phyloP scores from a whole-genome alignment of 2,113 vertebrate species.

The Campylomormyrus tamandua region DNA sequence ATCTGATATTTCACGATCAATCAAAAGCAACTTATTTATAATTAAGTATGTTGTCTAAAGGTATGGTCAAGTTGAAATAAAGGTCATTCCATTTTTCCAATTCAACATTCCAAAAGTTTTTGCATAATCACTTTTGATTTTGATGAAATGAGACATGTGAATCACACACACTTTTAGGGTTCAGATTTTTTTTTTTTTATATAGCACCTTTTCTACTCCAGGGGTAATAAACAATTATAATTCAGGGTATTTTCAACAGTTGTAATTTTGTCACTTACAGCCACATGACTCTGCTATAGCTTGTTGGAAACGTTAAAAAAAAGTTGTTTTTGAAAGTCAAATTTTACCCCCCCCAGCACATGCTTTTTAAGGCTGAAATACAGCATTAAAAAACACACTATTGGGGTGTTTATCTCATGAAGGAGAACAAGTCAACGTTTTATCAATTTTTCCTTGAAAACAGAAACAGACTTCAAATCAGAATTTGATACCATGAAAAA shows the following conservation, averaged over 20 bases:
- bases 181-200: too few species aligned
- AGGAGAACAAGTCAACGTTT: neutral
- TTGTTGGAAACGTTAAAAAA: neutral
- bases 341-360: neutral
- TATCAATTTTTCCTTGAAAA: neutral
- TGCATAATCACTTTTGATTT: neutral
- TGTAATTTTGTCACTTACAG: neutral
- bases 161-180: neutral
- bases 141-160: too few species aligned
- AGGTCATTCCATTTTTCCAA: neutral
- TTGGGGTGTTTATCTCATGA: neutral
- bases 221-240: neutral
- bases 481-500: neutral
- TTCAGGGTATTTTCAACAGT: neutral
- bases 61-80: neutral
- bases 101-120: neutral
- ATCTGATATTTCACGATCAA: neutral
- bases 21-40: neutral
- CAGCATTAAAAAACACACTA: neutral
- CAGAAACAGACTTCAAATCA: neutral
- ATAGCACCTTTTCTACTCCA: neutral
- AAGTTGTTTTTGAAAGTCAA: neutral
- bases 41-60: neutral
- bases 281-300: neutral
- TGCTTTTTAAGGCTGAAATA: neutral